Base-by-base conservation (phyloP, 2,113 vertebrate genomes). In the Hyperopisus bebe region DNA sequence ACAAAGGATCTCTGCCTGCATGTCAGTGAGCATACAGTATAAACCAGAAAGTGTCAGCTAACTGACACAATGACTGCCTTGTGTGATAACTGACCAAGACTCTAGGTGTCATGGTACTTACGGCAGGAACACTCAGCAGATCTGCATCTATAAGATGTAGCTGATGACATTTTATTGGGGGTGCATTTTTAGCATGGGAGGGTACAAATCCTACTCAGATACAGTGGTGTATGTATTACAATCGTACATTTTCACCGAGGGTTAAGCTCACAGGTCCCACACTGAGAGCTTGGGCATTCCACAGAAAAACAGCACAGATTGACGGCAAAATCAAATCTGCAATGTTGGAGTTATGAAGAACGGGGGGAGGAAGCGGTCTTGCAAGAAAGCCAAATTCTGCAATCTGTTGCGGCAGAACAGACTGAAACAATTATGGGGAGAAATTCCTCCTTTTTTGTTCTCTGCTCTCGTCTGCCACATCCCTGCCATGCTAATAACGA, bases 381-480 rank as follows among this genome's bases (percentile, higher is more conserved):
- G 92, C 92, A 88, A 91, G 90, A 92, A 13, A 91, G 91, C 91
- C 93, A 94, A 94, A 94, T 89, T 93, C 92, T 46, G 17, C 94
- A 94, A 94, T 95, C 92, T 95, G 93, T 93, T 93, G 92, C 91
- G 92, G 92, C 90, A 92, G 89, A 92, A 92, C 92, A 93, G 92
- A 94, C 91, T 93, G 93, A 94, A 95, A 93, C 77, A 66, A 94
- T 95, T 94, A 94, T 91, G 92, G 89, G n/a, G 89, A 92, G n/a
- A 88, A 90, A 94, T 94, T 93, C 91, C 92, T 93, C 91, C 91
- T 91, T 91, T 93, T 90, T 89, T 62, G 58, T 46, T 80, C 21
- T 11, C 10, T 62, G 8, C 7, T 87, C 31, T 90, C 85, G 82
- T 88, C 90, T 91, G 92, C 91, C 85, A 88, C 85, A 89, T 91